These are phyloP conservation scores for Ciconia nigra DNA, from an alignment of 2,797 vertebrate species.

Conservation along the genomic window DNA sequence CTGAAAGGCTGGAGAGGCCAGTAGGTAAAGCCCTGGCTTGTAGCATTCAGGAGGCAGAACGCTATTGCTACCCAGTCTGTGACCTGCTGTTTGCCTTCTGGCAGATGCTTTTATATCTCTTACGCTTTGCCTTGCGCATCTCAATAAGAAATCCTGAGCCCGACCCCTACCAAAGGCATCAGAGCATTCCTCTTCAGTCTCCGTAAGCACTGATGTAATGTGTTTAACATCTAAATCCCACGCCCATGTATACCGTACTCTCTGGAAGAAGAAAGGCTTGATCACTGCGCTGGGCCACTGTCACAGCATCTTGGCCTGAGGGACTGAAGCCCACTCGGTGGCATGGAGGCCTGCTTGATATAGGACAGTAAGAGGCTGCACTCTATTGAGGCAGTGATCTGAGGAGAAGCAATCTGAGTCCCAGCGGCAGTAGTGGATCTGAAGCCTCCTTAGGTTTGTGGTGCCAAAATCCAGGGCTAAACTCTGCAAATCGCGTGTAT, in stretches of 20 bases:
- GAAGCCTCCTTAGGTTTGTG: not conserved
- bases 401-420: not conserved
- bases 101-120: not conserved
- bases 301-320: not conserved
- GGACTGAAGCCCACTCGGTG: not conserved
- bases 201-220: not conserved
- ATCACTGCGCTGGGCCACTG: fast-evolving
- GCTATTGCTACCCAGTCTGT: not conserved
- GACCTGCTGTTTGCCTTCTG: not conserved
- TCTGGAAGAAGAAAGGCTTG: not conserved
- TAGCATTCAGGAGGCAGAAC: not conserved
- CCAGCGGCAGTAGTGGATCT: not conserved
- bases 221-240: not conserved
- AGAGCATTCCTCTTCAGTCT: not conserved
- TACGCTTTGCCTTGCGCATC: not conserved
- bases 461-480: not conserved
- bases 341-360: not conserved
- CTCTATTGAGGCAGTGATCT: not conserved
- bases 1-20: not conserved
- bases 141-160: not conserved
- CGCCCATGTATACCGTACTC: not conserved
- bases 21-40: not conserved
- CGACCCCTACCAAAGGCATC: not conserved
- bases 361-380: not conserved
- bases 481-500: not conserved